Percentiles rank a stretch among this genome's conserved stretches.
Evolutionary conservation across 2,888 invertebrate species (phyloP).

Genomic region (Euphydryas editha): DNA sequence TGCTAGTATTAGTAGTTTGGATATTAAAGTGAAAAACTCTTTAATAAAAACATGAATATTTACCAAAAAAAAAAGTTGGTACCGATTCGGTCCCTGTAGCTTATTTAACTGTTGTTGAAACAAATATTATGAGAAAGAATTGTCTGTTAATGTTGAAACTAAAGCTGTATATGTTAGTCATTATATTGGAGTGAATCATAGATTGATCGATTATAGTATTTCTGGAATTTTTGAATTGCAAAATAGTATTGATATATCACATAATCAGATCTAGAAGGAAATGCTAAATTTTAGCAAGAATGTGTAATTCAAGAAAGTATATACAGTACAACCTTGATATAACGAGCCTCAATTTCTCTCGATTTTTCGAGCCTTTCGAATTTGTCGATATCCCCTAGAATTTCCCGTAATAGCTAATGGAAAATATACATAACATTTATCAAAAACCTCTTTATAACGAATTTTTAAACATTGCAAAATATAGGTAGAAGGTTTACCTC

Average conservation of each 20-base stretch:
- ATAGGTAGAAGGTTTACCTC: no score
- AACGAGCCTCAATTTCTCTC: no score
- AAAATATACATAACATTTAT: no score
- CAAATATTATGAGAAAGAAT: not conserved
- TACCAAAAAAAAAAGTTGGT: constrained; percentile 4
- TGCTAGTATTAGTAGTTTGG: constrained; percentile 27
- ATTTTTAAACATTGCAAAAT: no score
- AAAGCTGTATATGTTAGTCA: not conserved
- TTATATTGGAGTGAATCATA: not conserved
- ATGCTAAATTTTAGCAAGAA: not conserved
- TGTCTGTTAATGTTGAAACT: constrained; percentile 8
- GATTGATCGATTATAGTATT: not conserved
- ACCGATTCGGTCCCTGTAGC: constrained; percentile 6
- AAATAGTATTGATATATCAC: not conserved
- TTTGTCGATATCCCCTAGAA: no score
- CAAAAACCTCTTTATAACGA: no score
- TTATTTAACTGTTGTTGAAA: constrained; percentile 5
- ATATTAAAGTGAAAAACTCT: not conserved
- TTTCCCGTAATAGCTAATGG: no score
- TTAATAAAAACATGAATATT: constrained; percentile 7
- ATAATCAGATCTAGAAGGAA: not conserved
- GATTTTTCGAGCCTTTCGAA: no score
- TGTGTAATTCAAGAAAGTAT: no score
- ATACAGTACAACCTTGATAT: no score
- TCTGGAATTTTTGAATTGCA: not conserved